Conservation (phyloP, 2,797 vertebrate species). For the Coregonus sp. region DNA sequence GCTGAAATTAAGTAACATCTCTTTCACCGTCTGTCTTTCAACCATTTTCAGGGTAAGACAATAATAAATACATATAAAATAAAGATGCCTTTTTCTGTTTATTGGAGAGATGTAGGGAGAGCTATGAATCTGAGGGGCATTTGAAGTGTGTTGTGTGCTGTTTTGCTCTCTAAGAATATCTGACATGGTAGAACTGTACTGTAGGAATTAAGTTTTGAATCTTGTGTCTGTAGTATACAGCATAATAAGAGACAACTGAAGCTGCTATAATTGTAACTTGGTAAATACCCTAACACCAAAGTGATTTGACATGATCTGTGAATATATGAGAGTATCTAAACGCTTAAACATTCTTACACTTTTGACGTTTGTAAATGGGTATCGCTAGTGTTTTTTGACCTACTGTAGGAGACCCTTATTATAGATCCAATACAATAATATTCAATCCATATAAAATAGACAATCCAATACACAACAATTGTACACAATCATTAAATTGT, state of each 20-base stretch:
- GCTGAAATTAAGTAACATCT: constrained; percentile 59
- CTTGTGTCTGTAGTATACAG: background rate
- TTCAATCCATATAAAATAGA: background rate
- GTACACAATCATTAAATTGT: background rate
- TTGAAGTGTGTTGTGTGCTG: too few species aligned
- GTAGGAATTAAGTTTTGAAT: background rate
- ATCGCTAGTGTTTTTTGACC: background rate
- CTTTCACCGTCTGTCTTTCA: constrained; percentile 6
- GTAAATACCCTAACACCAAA: background rate
- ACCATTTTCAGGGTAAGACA: constrained; percentile 63
- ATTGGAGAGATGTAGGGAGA: constrained; percentile 5
- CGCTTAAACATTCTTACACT: too few species aligned
- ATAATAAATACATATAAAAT: constrained; percentile 26
- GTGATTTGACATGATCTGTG: background rate
- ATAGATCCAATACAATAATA: background rate
- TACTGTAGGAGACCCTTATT: background rate
- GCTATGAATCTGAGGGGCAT: constrained; percentile 3
- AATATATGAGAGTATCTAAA: too few species aligned
- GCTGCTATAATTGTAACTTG: too few species aligned
- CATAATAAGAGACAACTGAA: background rate
- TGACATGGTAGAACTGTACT: background rate
- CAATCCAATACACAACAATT: background rate
- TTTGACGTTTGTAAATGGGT: background rate
- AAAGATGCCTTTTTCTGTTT: constrained; percentile 16
- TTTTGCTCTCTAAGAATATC: background rate